Conservation (phyloP, 2,888 invertebrate species). For the Tachina lurida region DNA sequence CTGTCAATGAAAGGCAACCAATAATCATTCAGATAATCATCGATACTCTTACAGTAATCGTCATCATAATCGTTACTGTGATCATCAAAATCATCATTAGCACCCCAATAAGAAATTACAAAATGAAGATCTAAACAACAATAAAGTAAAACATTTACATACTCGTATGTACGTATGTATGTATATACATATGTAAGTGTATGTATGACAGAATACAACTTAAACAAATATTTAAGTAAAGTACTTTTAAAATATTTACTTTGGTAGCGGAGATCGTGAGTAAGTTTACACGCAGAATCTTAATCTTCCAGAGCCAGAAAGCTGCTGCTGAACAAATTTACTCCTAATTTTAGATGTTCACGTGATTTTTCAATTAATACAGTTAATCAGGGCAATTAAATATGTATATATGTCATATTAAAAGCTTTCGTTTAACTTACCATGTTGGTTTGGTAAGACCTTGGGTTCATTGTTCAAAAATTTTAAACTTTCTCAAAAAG, state of each 20-base stretch:
- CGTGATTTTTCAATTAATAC: too few relatives aligned
- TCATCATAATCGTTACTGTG: conserved; percentile 75
- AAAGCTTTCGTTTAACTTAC: too few relatives aligned
- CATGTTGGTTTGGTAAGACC: too few relatives aligned
- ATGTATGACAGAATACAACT: conserved; percentile 6
- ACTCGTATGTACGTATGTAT: too few relatives aligned
- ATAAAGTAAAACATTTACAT: conserved; percentile 38
- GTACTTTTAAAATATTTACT: conserved; percentile 11
- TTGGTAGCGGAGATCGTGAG: not conserved
- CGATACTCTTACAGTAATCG: conserved; percentile 73
- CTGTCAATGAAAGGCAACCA: conserved; percentile 67
- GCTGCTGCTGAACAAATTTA: not conserved
- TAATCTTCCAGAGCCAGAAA: not conserved
- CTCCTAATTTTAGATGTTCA: too few relatives aligned
- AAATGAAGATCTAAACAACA: conserved; percentile 51
- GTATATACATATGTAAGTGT: too few relatives aligned
- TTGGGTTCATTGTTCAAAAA: too few relatives aligned
- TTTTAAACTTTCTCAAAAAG: too few relatives aligned
- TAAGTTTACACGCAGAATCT: not conserved
- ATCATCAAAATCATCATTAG: conserved; percentile 75
- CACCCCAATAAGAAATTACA: conserved; percentile 74
- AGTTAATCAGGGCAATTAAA: too few relatives aligned
- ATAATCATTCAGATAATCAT: conserved; percentile 72
- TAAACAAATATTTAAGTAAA: conserved; percentile 26
- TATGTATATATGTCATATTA: too few relatives aligned